phyloP scores from a whole-genome alignment of 2,797 vertebrate genomes.

The Tokudaia tokunoshimensis region DNA sequence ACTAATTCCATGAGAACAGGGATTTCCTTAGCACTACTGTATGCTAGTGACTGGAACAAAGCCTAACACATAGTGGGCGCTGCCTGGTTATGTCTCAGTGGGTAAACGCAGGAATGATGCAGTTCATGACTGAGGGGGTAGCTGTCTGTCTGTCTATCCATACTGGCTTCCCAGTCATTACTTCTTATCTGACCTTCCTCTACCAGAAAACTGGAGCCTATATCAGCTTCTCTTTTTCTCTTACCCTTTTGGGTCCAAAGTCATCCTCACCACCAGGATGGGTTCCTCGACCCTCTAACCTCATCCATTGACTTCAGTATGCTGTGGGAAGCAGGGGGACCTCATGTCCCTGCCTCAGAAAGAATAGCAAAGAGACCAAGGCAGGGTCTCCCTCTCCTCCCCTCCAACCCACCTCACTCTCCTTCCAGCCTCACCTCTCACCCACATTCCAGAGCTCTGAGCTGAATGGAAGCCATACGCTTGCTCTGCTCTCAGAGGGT shows the following conservation, averaged over 20 bases:
- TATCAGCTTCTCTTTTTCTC: fast-evolving
- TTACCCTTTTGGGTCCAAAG: not conserved
- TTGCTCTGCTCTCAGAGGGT: not conserved
- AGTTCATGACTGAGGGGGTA: fast-evolving
- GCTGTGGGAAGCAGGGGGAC: not conserved
- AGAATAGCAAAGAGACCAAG: not conserved
- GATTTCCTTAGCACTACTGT: not conserved
- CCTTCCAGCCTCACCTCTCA: no score
- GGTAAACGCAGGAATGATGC: no score
- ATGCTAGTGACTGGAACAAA: not conserved
- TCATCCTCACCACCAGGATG: not conserved
- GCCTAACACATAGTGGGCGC: not conserved
- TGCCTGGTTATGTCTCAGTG: fast-evolving
- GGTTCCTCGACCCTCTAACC: not conserved
- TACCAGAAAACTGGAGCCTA: not conserved
- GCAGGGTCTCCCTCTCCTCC: not conserved
- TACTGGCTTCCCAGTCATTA: not conserved
- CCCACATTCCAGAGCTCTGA: not conserved
- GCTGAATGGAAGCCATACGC: not conserved
- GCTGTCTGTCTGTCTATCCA: fast-evolving
- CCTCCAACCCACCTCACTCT: fast-evolving
- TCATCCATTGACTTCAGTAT: not conserved
- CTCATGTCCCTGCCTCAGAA: no score
- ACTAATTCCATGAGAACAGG: no score
- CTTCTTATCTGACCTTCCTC: not conserved